Base-by-base conservation (phyloP, 2,797 vertebrate genomes). In the Cyclopterus lumpus region DNA sequence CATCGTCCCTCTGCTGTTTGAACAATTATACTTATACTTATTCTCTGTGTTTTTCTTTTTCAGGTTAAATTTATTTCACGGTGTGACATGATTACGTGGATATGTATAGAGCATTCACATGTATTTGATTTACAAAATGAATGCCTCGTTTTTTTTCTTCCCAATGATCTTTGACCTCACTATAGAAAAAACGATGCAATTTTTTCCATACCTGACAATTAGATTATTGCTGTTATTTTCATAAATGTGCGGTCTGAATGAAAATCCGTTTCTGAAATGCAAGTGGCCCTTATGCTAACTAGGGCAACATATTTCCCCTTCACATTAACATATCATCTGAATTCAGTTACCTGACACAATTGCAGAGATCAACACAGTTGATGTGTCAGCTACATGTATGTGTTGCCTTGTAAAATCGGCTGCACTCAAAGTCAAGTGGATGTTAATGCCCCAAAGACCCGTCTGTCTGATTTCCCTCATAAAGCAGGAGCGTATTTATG, bases 281-380 rank as follows among this genome's bases (percentile, higher is more conserved):
- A 88, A 90, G 91, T 89, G 93, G 90, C 93, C 90, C 92, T 89
- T 93, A 93, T 94, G 94, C 91, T 95, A 95, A 96, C 90, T 89
- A 94, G 94, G 94, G 91, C 93, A 94, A 92, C 89, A 86, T 89
- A 93, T 89, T 92, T 91, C 85, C 88, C 86, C 89, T 87, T 67
- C 58, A 71, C 88, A 95, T 95, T 95, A 94, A 90, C 95, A 95
- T 95, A 94, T 95, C 93, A 92, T 94, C 92, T 93, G 92, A 94
- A 94, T 95, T 93, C 92, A 90, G 88, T 93, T 94, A 94, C 92
- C 92, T 94, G 93, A 92, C 93, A 93, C 92, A 94, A 93, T 91
- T 93, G 90, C 84, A 87, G 91, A 92, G 93, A 94, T 93, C 91
- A 88, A 91, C 91, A 88, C 90, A 83, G 91, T 87, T 88, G 91